Base-by-base conservation (phyloP, 1,140 invertebrate genomes). In the Pogonognathellus flavescens region DNA sequence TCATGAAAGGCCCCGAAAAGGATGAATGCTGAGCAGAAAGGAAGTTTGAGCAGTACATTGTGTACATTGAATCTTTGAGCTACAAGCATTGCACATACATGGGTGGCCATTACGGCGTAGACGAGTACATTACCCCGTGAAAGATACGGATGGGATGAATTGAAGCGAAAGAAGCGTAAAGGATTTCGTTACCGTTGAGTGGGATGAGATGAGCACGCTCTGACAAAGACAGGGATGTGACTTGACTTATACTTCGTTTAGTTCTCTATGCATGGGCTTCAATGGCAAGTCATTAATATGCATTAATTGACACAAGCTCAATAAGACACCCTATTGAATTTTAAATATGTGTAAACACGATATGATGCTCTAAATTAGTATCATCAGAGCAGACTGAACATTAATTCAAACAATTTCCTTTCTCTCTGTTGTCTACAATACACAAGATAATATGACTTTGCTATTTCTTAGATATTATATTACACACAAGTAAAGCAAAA, bases 231-330 rank as follows among this genome's bases (percentile, higher is more conserved):
- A n/a, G 18, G 70, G 41, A 49, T 76, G 70, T 49, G 13, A 14
- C 22, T 76, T 76, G 70, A 76, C 70, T 76, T 49, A 49, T 13
- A 76, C n/a, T 76, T 76, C 31, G 31, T 14, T 31, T 66, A 66
- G 25, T 25, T 66, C 62, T 66, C 25, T 41, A 41, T 41, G 13
- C 62, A 66, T 66, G 25, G 62, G 62, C 62, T 25, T 66, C 22
- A 13, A 14, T 84, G 41, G 20, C 20, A 82, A 85, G 84, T 87
- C 86, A 87, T 87, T 87, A 87, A 87, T 87, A 87, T 85, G 85
- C 86, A 87, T 87, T 87, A 87, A 87, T 87, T 87, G 86, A 87
- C 86, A 87, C 82, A 87, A 84, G 84, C 82, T 84, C 83, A 87
- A 87, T 81, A 87, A 83, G 82, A 87, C 80, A 66, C 53, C 50